These are phyloP conservation scores for Enteromius unitaeniatus DNA, from an alignment of 2,797 vertebrate genomes.

Conservation along the genomic window DNA sequence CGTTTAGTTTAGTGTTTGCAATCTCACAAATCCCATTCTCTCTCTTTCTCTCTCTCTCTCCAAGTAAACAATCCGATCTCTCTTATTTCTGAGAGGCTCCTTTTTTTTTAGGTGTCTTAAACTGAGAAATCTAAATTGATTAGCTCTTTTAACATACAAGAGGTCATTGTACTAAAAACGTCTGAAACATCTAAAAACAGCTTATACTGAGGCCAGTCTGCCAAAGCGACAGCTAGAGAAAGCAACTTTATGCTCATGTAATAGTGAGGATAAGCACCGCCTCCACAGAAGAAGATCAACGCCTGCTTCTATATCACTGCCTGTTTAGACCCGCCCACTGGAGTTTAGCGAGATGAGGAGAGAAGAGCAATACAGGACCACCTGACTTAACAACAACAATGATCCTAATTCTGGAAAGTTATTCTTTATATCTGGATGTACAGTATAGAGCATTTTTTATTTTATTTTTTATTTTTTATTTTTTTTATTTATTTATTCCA, in stretches of 20 bases:
- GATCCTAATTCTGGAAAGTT: too few relatives aligned
- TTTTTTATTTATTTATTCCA: too few relatives aligned
- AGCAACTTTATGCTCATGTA: neutral
- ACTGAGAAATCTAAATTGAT: neutral
- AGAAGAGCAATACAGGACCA: too few relatives aligned
- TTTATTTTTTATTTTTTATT: too few relatives aligned
- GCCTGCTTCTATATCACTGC: neutral
- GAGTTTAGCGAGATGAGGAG: too few relatives aligned
- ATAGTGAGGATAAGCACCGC: neutral
- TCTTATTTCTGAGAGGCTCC: slow-evolving; percentile 65
- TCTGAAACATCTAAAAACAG: neutral
- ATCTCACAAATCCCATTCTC: slow-evolving; percentile 18
- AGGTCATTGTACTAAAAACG: neutral
- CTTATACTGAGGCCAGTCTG: neutral
- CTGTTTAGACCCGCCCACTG: neutral
- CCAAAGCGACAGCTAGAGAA: neutral
- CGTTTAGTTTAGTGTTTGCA: slow-evolving; percentile 60
- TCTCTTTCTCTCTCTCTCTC: slow-evolving; percentile 28
- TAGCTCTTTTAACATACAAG: neutral
- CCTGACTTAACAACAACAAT: too few relatives aligned
- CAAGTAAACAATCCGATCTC: slow-evolving; percentile 59
- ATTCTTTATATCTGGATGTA: too few relatives aligned
- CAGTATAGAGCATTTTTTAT: too few relatives aligned
- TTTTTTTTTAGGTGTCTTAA: neutral
- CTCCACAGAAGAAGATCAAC: neutral